Conservation (phyloP, 2,888 invertebrate genomes). For the Tyria jacobaeae region DNA sequence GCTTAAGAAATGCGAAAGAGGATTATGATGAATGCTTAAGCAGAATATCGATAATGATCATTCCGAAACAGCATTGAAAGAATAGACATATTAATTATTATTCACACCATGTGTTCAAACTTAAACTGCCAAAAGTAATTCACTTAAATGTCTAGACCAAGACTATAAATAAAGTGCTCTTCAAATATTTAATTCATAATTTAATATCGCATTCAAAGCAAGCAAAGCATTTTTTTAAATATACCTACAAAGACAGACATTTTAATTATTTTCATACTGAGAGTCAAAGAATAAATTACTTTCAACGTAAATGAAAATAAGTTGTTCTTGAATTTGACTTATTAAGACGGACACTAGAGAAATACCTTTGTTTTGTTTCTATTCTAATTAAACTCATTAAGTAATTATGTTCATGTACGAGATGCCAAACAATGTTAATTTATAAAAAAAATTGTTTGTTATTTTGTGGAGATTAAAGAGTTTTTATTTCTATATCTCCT, state of each 20-base stretch:
- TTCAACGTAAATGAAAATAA: not conserved
- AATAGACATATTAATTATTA: not conserved
- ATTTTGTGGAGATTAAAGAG: too few relatives aligned
- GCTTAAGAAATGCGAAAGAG: too few relatives aligned
- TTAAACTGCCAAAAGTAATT: not conserved
- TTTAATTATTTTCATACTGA: not conserved
- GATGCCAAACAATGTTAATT: too few relatives aligned
- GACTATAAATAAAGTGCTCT: not conserved
- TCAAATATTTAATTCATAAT: not conserved
- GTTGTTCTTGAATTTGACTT: not conserved
- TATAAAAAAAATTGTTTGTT: too few relatives aligned
- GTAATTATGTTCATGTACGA: not conserved
- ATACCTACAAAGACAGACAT: not conserved
- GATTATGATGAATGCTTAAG: too few relatives aligned
- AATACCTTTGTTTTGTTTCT: not conserved
- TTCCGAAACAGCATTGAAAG: not conserved
- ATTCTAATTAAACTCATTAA: not conserved
- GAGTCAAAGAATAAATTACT: not conserved
- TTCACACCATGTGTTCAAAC: not conserved
- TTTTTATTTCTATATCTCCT: too few relatives aligned
- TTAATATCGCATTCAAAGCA: not conserved
- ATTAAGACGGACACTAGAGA: not conserved
- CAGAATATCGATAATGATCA: too few relatives aligned
- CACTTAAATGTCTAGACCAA: slow-evolving; percentile 5
- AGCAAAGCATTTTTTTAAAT: not conserved